phyloP scores from a whole-genome alignment of 1,140 invertebrate species.

The Sipha flava region DNA sequence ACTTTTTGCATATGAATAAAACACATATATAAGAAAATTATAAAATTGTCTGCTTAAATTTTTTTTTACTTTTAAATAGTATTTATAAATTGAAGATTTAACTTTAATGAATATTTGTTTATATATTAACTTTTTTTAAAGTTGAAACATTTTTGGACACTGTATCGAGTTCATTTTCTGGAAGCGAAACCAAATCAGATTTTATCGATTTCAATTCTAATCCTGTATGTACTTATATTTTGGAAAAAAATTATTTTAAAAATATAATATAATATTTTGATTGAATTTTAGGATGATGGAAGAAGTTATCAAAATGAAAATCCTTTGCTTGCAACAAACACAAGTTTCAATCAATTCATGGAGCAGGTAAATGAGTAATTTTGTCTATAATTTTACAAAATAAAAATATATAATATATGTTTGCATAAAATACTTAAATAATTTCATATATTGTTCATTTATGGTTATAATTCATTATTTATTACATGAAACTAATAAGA shows the following conservation, averaged over 20 bases:
- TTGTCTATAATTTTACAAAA: neutral
- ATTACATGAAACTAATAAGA: too few species aligned
- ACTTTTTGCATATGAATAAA: too few species aligned
- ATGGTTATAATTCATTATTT: too few species aligned
- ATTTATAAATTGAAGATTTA: too few species aligned
- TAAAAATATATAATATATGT: neutral
- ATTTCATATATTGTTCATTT: too few species aligned
- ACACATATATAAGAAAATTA: too few species aligned
- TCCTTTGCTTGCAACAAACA: neutral
- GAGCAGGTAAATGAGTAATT: constrained; percentile 2
- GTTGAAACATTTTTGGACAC: constrained; percentile 20
- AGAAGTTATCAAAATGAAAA: constrained; percentile 31
- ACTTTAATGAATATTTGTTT: too few species aligned
- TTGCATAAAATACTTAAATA: too few species aligned
- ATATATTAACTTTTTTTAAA: neutral
- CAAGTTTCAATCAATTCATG: constrained; percentile 25
- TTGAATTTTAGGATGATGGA: neutral
- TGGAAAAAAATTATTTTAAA: neutral
- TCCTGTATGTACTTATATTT: neutral
- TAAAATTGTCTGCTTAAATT: too few species aligned
- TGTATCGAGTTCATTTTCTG: constrained; percentile 24
- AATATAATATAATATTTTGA: neutral
- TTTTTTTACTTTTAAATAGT: too few species aligned
- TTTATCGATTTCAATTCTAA: constrained; percentile 30
- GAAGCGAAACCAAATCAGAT: constrained; percentile 29